These are phyloP conservation scores for Meloidogyne exigua DNA, from an alignment of 1,140 invertebrate species.

Conservation along the genomic window DNA sequence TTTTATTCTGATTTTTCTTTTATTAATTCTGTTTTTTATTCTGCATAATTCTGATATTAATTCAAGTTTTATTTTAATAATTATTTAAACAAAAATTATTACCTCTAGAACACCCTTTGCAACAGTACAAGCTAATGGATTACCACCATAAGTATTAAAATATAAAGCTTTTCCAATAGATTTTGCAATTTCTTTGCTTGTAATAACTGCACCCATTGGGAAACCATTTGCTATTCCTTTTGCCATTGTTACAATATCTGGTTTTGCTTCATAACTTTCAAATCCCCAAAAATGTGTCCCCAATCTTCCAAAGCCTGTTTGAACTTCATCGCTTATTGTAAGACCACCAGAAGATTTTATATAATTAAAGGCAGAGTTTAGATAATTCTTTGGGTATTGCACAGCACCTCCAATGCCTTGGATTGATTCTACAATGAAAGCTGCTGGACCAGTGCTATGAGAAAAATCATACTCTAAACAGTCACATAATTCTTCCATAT, in stretches of 20 bases:
- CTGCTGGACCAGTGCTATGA: conserved; percentile 74
- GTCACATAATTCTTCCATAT: conserved; percentile 79
- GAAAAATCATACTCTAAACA: conserved; percentile 76
- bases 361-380: conserved; percentile 78
- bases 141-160: conserved; percentile 95
- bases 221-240: conserved; percentile 70
- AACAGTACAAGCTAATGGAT: conserved; percentile 81
- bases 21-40: not conserved
- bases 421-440: conserved; percentile 88
- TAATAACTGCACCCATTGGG: conserved; percentile 88
- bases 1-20: no score
- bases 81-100: conserved; percentile 27
- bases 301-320: conserved; percentile 90
- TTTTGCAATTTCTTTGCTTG: conserved; percentile 79
- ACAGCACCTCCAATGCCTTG: conserved; percentile 83
- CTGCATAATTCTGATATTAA: no score
- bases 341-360: conserved; percentile 71
- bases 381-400: conserved; percentile 83
- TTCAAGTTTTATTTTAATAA: no score
- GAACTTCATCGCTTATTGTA: conserved; percentile 68
- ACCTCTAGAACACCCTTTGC: conserved; percentile 86
- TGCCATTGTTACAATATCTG: conserved; percentile 78
- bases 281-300: conserved; percentile 94
- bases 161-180: conserved; percentile 75
- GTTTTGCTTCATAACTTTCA: conserved; percentile 77